Evolutionary conservation across 2,113 vertebrate genomes (phyloP).

Genomic region (Psophia crepitans): DNA sequence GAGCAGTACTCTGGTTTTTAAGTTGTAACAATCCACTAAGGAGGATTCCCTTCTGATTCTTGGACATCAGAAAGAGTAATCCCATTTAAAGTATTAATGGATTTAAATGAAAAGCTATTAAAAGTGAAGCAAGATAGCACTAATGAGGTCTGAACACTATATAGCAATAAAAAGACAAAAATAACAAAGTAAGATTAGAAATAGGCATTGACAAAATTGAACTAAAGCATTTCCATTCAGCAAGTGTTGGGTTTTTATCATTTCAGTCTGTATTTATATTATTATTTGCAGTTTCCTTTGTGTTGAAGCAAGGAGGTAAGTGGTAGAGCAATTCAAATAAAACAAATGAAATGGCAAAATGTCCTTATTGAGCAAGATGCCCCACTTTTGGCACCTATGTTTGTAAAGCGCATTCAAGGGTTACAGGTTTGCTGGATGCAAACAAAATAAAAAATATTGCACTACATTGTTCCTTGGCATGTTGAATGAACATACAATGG

Average conservation of each 20-base stretch:
- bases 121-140: conserved; percentile 8
- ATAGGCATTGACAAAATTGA: background rate
- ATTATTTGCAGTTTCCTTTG: background rate
- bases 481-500: background rate
- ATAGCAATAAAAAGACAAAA: background rate
- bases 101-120: conserved; percentile 36
- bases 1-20: background rate
- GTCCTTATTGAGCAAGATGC: background rate
- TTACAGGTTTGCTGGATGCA: background rate
- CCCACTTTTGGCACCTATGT: background rate
- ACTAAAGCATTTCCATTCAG: background rate
- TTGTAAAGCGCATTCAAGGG: background rate
- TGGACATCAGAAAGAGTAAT: background rate
- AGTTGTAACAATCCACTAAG: background rate
- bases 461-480: background rate
- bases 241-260: background rate
- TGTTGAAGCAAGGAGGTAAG: background rate
- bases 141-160: background rate
- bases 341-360: background rate
- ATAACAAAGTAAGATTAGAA: background rate
- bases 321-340: background rate
- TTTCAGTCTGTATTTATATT: background rate
- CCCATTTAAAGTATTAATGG: conserved; percentile 1
- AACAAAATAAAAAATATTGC: background rate
- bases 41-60: background rate